Base-by-base conservation (phyloP, 2,797 vertebrate species). In the Acomys russatus region DNA sequence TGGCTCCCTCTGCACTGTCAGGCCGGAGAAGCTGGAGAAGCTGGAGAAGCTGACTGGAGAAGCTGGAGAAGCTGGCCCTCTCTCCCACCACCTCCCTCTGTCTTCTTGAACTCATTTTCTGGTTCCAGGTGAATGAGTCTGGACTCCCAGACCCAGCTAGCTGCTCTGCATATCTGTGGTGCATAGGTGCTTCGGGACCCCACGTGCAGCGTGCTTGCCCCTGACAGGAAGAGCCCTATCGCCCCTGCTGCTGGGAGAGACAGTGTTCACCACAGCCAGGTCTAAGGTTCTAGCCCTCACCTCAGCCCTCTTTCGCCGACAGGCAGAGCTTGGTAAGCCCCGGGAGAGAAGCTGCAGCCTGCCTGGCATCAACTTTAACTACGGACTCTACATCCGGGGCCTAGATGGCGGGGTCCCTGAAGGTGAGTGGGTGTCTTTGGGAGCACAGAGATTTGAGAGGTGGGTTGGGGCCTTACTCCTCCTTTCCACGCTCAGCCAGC, bases 331-430 rank as follows among this genome's bases (percentile, higher is more conserved):
- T 54, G 99, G 99, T 92, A 99, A 98, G 90, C 96, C 98, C 14
- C 98, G 88, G 59, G 98, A 98, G 44, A 98, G 97, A 97, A 98
- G 98, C 94, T 98, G 97, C 91, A 90, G 97, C 51, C 97, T 98
- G 91, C 99, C 99, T 9, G 99, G 99, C 35, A 79, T 97, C 1
- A 96, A 98, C 76, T 99, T 99, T 97, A 98, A 98, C 33, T 99
- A 99, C 0, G 99, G 99, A 10, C 96, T 98, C 54, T 98, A 97
- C 44, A 77, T 94, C 33, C 97, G 77, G 1, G 86, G 98, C 23
- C 97, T 95, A 23, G 99, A 99, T 6, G 99, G 99, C 96, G 99
- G 99, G 56, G 99, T 99, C 3, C 82, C 98, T 12, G 98, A 98
- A 98, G 99, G 99, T 99, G 98, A 63, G 97, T 6, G 3, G 44